Conservation (phyloP, 2,113 vertebrate genomes). For the Cephalopterus ornatus region DNA sequence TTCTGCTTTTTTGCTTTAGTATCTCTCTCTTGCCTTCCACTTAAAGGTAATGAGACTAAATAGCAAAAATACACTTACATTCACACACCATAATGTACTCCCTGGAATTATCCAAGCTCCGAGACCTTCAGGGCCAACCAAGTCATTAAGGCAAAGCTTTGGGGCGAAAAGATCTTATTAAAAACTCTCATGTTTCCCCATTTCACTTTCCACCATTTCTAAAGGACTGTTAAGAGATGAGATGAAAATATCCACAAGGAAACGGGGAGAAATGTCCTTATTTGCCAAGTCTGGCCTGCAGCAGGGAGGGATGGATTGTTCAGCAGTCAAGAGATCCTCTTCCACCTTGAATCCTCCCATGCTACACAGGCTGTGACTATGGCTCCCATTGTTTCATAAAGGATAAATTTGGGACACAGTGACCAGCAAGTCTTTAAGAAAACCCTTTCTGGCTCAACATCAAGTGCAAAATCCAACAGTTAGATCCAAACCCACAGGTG, state of each 20-base stretch:
- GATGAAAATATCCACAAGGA: neutral
- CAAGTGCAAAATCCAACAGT: neutral
- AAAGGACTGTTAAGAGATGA: neutral
- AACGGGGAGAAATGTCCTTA: neutral
- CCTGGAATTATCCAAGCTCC: neutral
- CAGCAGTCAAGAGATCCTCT: neutral
- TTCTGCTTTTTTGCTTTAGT: neutral
- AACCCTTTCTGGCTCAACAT: neutral
- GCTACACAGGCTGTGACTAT: neutral
- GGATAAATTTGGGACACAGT: neutral
- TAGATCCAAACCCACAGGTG: neutral
- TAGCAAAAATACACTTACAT: neutral
- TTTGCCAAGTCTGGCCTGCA: neutral
- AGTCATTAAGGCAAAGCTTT: neutral
- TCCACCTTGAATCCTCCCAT: neutral
- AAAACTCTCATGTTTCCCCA: neutral
- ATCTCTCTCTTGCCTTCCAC: neutral
- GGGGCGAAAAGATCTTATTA: neutral
- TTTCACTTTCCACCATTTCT: neutral
- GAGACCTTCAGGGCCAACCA: neutral
- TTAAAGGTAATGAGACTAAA: neutral
- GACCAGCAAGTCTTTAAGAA: neutral
- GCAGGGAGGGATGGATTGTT: neutral
- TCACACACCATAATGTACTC: neutral
- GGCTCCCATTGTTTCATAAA: neutral